These are phyloP conservation scores for Linurgus olivaceus DNA, from an alignment of 2,797 vertebrate species.

Conservation along the genomic window DNA sequence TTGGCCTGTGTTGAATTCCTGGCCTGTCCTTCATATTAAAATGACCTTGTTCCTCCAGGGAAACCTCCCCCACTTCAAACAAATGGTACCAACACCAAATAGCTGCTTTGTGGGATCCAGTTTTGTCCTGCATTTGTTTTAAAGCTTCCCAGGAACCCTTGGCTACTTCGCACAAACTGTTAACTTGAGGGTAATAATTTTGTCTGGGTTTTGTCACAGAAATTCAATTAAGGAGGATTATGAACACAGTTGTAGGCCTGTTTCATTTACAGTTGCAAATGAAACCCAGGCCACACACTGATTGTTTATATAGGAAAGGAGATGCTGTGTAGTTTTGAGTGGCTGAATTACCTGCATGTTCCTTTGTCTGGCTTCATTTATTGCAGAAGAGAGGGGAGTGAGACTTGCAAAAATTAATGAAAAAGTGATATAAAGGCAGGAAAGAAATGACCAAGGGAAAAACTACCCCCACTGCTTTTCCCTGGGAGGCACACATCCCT, in stretches of 20 bases:
- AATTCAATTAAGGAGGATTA: slow-evolving; percentile 75
- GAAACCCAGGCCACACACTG: slow-evolving; percentile 72
- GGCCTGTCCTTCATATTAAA: not conserved
- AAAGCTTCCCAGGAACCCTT: slow-evolving; percentile 60
- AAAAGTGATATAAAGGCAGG: not conserved
- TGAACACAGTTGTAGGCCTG: slow-evolving; percentile 71
- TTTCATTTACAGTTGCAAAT: slow-evolving; percentile 75
- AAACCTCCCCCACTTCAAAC: not conserved
- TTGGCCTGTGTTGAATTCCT: not conserved
- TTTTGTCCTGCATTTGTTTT: slow-evolving; percentile 55
- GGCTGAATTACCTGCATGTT: slow-evolving; percentile 47
- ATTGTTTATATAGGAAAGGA: slow-evolving; percentile 50
- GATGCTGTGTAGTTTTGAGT: slow-evolving; percentile 24
- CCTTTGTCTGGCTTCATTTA: slow-evolving; percentile 43
- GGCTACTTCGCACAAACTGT: slow-evolving; percentile 17
- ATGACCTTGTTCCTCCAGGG: not conserved
- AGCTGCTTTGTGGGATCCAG: not conserved
- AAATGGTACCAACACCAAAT: slow-evolving; percentile 21
- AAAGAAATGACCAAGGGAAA: slow-evolving; percentile 12
- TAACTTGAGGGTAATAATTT: slow-evolving; percentile 68
- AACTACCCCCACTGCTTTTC: slow-evolving; percentile 27
- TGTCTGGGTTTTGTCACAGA: slow-evolving; percentile 72
- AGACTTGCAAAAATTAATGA: slow-evolving; percentile 22
- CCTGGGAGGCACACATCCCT: slow-evolving; percentile 11
- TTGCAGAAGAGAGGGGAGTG: not conserved